These are phyloP conservation scores for Stichodactyla helianthus DNA, from an alignment of 64 coral and sea anemone species.

Conservation along the genomic window DNA sequence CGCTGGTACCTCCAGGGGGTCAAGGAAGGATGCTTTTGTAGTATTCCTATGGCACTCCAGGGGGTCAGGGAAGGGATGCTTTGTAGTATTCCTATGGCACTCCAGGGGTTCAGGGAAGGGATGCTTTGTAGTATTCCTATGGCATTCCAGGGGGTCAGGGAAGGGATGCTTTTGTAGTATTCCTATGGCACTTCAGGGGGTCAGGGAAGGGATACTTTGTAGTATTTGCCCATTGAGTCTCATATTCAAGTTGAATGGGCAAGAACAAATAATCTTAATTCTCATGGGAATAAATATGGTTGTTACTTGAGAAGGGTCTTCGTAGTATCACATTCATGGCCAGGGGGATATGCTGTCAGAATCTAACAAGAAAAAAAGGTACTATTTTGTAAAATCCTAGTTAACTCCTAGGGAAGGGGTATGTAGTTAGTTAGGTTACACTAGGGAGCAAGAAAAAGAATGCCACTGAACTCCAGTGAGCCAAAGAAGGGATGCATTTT, in stretches of 20 bases:
- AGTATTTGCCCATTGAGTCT: neutral
- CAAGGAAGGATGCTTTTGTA: neutral
- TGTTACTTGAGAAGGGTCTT: no score
- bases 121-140: neutral
- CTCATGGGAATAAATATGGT: no score
- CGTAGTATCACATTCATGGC: no score
- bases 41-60: neutral
- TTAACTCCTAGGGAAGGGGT: no score
- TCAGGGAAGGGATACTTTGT: neutral
- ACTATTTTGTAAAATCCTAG: no score
- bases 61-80: neutral
- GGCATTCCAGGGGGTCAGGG: neutral
- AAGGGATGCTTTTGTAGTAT: neutral
- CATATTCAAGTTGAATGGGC: no score
- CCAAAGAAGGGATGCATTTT: neutral
- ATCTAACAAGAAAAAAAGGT: no score
- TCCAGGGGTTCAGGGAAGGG: neutral
- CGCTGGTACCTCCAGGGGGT: neutral
- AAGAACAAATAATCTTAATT: no score
- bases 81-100: neutral
- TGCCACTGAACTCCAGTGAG: no score
- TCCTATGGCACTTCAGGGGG: neutral
- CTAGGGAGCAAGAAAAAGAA: no score
- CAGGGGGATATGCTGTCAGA: no score
- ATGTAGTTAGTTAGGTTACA: no score